Evolutionary conservation across 1,140 invertebrate genomes (phyloP), one percentile per base, ranked within the genome.

Genomic region (Drosophila prosaltans): DNA sequence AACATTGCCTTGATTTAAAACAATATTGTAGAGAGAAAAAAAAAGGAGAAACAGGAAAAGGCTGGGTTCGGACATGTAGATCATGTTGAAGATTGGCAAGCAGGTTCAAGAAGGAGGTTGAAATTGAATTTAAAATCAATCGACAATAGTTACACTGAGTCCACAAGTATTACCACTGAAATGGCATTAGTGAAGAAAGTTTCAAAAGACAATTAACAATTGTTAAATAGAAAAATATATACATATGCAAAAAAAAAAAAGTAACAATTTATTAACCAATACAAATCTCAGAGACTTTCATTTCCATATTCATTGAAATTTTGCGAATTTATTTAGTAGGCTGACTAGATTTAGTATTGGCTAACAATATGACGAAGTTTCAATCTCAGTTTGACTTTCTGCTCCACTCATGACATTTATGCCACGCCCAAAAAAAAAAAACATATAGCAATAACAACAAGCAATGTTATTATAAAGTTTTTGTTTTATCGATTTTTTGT

Each of bases 31-130:
- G 71, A 55, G 54, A 36, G 4, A 30, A 30, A 30, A 64, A 43
- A 74, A 69, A 65, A 66, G 70, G 41, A 70, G 60, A 70, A 61
- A 77, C 74, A 77, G 74, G 74, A 77, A 77, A 77, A 77, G 74
- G 74, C 74, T 77, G 73, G 74, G 74, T 65, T 70, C 66, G 54
- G 54, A 39, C 36, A 59, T 77, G 74, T 77, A 77, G 74, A 77
- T 77, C 60, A 45, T 11, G 21, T n/a, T 32, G 9, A 64, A 32
- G 74, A 76, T 76, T 76, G 74, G 16, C 16, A 32, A 32, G 9
- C 45, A n/a, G 24, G 16, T 21, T 32, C 36, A 39, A 36, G 4
- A 24, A 21, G 32, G 57, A 59, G 57, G 8, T 59, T 59, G 16
- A 51, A 26, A 51, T 51, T 51, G 21, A 51, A 51, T 51, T 51